Base-by-base conservation (phyloP, 2,888 invertebrate genomes). In the Cheilosia vulpina region DNA sequence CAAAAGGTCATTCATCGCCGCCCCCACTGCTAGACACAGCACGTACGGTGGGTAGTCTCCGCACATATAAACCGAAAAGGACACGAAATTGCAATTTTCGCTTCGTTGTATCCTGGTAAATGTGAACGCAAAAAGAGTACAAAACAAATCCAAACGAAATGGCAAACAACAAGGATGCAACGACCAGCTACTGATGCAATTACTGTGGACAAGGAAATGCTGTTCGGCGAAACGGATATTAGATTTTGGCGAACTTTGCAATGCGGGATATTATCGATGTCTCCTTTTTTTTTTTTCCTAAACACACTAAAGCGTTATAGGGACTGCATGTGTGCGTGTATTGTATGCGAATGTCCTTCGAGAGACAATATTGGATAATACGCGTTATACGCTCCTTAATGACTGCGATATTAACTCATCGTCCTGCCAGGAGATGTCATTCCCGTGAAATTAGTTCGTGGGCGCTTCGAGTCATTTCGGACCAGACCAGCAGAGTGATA, bases 51-150 rank as follows among this genome's bases (percentile, higher is more conserved):
- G 24, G 13, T 47, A 21, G 38, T 11, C 45, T 52, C 27, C 7
- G 27, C 19, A 45, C 45, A 24, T 31, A 47, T 31, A 24, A 58
- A 27, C n/a, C n/a, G 21, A 41, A 78, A 69, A 62, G 53, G 53
- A 77, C 55, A 78, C 69, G 78, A 71, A 55, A 78, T 71, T 71
- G 78, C 78, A 78, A 78, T 69, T 63, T 69, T 69, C 62, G 55
- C 78, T 63, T 47, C 52, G 62, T 19, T 45, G 53, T 71, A 41
- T 47, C 50, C 63, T 41, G 55, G 57, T n/a, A 27, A 62, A 77
- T 60, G 43, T 4, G 27, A 50, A 62, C 55, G 41, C 17, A 71
- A 45, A 47, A 47, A 69, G 53, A 69, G 50, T 21, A 53, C 38
- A 69, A 71, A 53, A 47, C 55, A 63, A 62, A 62, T 63, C 24